Percentiles rank a stretch among this genome's conserved stretches.
Evolutionary conservation across 2,888 invertebrate genomes (phyloP).

Genomic region (Callyntrura guangdongensis): DNA sequence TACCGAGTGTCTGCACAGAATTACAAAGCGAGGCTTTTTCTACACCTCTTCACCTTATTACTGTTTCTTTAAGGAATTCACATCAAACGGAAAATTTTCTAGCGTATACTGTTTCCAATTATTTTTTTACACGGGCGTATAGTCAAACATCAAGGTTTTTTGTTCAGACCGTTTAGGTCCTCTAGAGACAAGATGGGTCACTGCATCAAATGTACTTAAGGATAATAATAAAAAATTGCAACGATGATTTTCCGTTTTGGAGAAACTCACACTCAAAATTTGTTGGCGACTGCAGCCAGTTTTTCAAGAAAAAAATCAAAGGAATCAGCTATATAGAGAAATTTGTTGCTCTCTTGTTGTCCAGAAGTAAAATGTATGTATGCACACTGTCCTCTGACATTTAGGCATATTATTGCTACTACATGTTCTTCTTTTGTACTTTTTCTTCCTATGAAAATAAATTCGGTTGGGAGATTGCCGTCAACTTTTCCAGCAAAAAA

Average conservation of each 20-base stretch:
- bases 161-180: no score
- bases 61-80: no score
- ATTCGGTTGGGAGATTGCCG: conserved; percentile 24
- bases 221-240: neutral
- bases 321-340: neutral
- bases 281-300: neutral
- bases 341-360: conserved; percentile 21
- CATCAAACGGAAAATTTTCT: no score
- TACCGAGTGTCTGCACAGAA: no score
- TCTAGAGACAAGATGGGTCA: no score
- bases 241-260: neutral
- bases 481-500: neutral
- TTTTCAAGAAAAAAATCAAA: neutral
- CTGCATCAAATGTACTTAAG: neutral
- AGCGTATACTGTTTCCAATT: no score
- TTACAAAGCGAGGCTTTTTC: no score
- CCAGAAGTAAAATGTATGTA: neutral
- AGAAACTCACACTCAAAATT: neutral
- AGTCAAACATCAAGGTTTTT: no score
- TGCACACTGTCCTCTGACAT: neutral
- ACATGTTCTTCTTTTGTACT: conserved; percentile 26
- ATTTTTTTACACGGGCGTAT: no score
- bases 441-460: conserved; percentile 21
- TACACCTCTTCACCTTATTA: no score
- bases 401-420: neutral